Base-by-base conservation (phyloP, 2,113 vertebrate species). In the Vimba vimba region DNA sequence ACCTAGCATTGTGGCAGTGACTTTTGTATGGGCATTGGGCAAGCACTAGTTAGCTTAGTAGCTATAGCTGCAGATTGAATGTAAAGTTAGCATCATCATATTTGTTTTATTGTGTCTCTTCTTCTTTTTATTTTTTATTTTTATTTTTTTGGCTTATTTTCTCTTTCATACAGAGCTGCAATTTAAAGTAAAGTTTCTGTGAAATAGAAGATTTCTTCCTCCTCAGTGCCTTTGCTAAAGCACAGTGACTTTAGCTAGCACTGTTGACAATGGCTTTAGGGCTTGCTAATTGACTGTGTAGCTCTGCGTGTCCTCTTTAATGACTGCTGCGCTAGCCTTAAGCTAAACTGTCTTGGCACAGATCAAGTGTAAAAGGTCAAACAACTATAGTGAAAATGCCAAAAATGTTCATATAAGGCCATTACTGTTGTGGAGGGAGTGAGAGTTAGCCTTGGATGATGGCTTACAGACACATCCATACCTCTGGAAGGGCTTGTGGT, bases 61-160 rank as follows among this genome's bases (percentile, higher is more conserved):
- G 19, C 2, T 64, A 62, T 62, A 64, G n/a, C 23, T 47, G 57
- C 23, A 77, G 36, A 27, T 15, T 47, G 8, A 59, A 33, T 66
- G 39, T 52, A 47, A 64, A 84, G 19, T 64, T 25, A 39, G 36
- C 50, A 91, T 89, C 87, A 89, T 89, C 82, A 7, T 81, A 45
- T 84, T 86, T 89, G 90, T 89, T 87, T 88, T 87, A 84, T 86
- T 64, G 57, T 82, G 87, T 79, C 62, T 15, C n/a, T 52, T 39
- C 25, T 69, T 68, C 4, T 36, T 59, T 66, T 33, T 19, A 2
- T 33, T 9, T 2, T 8, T 7, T 1, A 1, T 6, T 52, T 30
- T 25, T n/a, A 23, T 2, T 43, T 47, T 39, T 66, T 33, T 39
- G 57, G 79, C 27, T 59, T 6, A 83, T 60, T 71, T 73, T 6